phyloP scores from a whole-genome alignment of 2,888 invertebrate genomes.

The Drosophila birchii region DNA sequence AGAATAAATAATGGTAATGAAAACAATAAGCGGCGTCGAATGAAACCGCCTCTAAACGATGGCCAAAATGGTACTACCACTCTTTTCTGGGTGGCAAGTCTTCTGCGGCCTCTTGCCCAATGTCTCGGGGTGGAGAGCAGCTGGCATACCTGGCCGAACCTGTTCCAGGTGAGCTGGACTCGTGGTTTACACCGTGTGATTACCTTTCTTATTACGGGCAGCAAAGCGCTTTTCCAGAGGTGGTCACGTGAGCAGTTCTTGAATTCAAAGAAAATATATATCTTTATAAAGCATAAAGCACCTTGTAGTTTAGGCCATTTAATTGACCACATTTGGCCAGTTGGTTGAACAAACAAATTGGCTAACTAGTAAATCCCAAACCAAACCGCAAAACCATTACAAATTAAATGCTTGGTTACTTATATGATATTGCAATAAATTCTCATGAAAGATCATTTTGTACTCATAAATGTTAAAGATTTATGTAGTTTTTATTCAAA shows the following conservation, averaged over 20 bases:
- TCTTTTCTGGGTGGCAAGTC: constrained; percentile 7
- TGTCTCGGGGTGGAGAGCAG: constrained; percentile 3
- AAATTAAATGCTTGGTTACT: not conserved
- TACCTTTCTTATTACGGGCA: constrained; percentile 68
- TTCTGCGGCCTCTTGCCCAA: constrained; percentile 45
- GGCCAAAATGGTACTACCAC: constrained; percentile 14
- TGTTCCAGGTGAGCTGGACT: constrained; percentile 60
- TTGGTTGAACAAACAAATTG: constrained; percentile 23
- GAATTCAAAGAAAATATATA: not conserved
- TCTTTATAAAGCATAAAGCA: not conserved
- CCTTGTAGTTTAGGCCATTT: not conserved
- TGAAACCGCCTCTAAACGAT: constrained; percentile 12
- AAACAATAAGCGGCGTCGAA: constrained; percentile 63
- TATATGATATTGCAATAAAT: not conserved
- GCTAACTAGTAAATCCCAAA: not conserved
- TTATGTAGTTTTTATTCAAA: not conserved
- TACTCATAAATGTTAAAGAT: too few species aligned
- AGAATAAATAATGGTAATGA: constrained; percentile 61
- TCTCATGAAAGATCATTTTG: not conserved
- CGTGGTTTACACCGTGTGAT: constrained; percentile 71
- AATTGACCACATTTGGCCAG: constrained; percentile 20
- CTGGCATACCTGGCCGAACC: constrained; percentile 43
- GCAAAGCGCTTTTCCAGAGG: constrained; percentile 18
- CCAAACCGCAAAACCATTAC: constrained; percentile 10
- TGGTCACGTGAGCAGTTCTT: constrained; percentile 43